A percentile compares a stretch with the other conserved stretches of the same genome.
phyloP scores from a whole-genome alignment of 2,113 vertebrate species.

The Diglossa brunneiventris region DNA sequence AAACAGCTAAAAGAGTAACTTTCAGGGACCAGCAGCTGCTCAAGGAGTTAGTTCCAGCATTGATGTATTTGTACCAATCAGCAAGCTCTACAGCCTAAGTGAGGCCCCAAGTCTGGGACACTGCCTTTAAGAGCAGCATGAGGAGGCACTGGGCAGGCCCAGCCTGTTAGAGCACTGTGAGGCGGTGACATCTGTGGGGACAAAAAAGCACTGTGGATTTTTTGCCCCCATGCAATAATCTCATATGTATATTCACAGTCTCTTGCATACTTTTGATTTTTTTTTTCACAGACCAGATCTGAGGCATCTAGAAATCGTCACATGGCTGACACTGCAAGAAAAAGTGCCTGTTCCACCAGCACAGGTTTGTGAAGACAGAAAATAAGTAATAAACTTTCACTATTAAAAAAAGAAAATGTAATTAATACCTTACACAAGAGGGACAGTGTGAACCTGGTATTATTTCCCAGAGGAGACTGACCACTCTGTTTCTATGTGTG shows the following conservation, averaged over 20 bases:
- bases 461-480: not conserved
- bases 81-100: not conserved
- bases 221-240: not conserved
- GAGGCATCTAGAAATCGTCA: not conserved
- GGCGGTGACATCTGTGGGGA: not conserved
- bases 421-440: not conserved
- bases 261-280: not conserved
- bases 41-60: not conserved
- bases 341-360: not conserved
- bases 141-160: not conserved
- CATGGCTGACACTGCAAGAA: accelerated
- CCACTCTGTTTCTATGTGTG: not conserved
- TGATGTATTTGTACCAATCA: not conserved
- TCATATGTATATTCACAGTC: not conserved
- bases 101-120: not conserved
- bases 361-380: not conserved
- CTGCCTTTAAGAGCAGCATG: not conserved
- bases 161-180: not conserved
- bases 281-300: not conserved
- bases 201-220: not conserved
- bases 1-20: not conserved
- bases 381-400: not conserved
- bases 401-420: not conserved
- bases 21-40: not conserved
- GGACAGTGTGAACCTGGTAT: not conserved